Percentiles rank a stretch among this genome's conserved stretches.
phyloP scores from a whole-genome alignment of 2,113 vertebrate species.

The Steatornis caripensis region DNA sequence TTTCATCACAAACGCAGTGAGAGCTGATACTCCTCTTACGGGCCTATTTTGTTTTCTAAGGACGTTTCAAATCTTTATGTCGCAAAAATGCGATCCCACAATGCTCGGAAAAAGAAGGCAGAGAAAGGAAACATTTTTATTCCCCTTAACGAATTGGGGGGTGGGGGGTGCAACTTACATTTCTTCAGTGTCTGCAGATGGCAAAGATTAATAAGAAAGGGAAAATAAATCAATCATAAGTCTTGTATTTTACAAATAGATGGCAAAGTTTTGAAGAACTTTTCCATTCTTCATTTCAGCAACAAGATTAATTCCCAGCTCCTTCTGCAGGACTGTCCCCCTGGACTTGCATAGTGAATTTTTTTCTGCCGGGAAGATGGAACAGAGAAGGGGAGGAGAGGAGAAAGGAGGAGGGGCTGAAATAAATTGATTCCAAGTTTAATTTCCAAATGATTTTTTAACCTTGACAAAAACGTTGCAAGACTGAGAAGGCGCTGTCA shows the following conservation, averaged over 20 bases:
- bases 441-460: neutral
- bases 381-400: neutral
- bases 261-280: slow-evolving; percentile 1
- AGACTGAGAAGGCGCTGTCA: neutral
- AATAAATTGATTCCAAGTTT: neutral
- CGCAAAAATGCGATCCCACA: neutral
- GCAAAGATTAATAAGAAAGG: neutral
- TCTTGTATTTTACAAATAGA: neutral
- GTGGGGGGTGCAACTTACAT: neutral
- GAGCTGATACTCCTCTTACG: neutral
- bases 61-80: neutral
- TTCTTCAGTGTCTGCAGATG: neutral
- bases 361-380: neutral
- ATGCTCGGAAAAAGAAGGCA: neutral
- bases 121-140: neutral
- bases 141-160: neutral
- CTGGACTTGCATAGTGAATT: neutral
- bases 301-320: neutral
- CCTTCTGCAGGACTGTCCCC: neutral
- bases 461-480: neutral
- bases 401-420: neutral
- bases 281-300: neutral
- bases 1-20: neutral
- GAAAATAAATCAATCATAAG: neutral
- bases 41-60: neutral